A percentile compares a stretch with the other conserved stretches of the same genome.
These are phyloP conservation scores for Cerastis leucographa DNA, from an alignment of 2,888 invertebrate genomes.

Conservation along the genomic window DNA sequence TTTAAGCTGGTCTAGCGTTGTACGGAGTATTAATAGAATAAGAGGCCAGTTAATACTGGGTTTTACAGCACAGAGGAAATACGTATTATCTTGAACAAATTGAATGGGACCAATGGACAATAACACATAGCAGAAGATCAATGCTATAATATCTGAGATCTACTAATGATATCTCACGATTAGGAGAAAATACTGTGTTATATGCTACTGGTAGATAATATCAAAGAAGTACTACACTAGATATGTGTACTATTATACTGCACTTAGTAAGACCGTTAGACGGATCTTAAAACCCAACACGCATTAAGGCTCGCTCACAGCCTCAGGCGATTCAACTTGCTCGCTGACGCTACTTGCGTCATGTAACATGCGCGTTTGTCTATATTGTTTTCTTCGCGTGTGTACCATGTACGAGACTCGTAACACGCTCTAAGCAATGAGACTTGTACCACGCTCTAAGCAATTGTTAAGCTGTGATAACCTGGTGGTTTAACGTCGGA, in stretches of 20 bases:
- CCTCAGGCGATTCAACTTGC: not conserved
- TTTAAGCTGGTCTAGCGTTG: too few relatives aligned
- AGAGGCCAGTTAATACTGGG: too few relatives aligned
- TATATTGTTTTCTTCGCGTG: not conserved
- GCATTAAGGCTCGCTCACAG: constrained; percentile 19
- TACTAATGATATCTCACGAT: constrained; percentile 14
- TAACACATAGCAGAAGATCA: not conserved
- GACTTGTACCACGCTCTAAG: too few relatives aligned
- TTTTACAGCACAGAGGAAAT: too few relatives aligned
- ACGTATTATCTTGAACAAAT: too few relatives aligned
- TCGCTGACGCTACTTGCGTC: too few relatives aligned
- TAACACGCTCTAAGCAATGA: not conserved
- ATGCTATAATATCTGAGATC: constrained; percentile 11
- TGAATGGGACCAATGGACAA: not conserved
- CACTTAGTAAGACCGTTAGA: constrained; percentile 38
- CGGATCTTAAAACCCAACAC: constrained; percentile 11
- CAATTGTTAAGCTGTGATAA: not conserved
- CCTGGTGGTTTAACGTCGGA: too few relatives aligned
- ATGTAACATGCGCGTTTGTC: not conserved
- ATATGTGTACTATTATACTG: constrained; percentile 28
- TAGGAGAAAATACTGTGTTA: constrained; percentile 26
- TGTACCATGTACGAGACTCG: not conserved
- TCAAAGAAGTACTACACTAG: not conserved
- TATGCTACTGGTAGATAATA: not conserved
- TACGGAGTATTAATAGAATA: too few relatives aligned